Evolutionary conservation across 2,113 vertebrate genomes (phyloP).

Genomic region (Phyllopteryx taeniolatus): DNA sequence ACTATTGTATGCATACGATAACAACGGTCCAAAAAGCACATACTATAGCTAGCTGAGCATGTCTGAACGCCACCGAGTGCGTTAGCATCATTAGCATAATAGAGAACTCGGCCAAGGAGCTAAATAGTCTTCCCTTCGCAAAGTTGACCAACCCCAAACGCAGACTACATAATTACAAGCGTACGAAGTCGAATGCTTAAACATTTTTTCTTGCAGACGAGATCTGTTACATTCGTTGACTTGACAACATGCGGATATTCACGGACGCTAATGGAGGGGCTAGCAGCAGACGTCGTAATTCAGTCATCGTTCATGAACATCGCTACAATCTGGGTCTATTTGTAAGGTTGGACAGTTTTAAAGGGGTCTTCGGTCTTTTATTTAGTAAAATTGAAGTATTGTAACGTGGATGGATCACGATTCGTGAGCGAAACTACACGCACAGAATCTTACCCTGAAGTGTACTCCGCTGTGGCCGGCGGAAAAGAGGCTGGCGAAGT

Average conservation of each 20-base stretch:
- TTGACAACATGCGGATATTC: slow-evolving; percentile 50
- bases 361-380: background rate
- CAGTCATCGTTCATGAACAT: slow-evolving; percentile 5
- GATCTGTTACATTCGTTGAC: background rate
- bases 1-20: background rate
- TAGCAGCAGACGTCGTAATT: background rate
- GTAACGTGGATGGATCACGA: slow-evolving; percentile 72
- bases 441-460: slow-evolving; percentile 75
- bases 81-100: background rate
- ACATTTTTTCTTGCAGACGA: background rate
- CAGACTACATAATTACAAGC: too few relatives aligned
- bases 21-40: background rate
- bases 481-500: slow-evolving; percentile 73
- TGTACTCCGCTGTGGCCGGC: slow-evolving; percentile 74
- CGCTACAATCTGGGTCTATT: slow-evolving; percentile 9
- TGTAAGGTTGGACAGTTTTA: background rate
- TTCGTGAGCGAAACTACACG: slow-evolving; percentile 30
- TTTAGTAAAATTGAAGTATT: background rate
- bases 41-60: background rate
- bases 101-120: background rate
- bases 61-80: background rate
- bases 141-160: background rate
- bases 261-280: background rate
- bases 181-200: too few relatives aligned
- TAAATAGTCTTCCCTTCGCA: background rate